These are phyloP conservation scores for Tetragnatha montana DNA, from an alignment of 2,888 invertebrate species.

Conservation along the genomic window DNA sequence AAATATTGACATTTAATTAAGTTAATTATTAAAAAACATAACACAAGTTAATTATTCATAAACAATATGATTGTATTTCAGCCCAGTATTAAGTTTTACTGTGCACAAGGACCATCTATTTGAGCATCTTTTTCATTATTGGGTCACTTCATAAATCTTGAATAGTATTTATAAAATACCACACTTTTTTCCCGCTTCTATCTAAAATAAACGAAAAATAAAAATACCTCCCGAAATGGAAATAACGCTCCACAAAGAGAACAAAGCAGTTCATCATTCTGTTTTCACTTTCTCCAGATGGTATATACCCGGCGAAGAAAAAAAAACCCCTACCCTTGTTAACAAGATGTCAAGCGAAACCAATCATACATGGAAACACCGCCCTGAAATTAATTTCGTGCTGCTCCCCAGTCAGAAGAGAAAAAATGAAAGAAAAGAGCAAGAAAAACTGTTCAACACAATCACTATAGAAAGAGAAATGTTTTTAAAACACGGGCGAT, in stretches of 20 bases:
- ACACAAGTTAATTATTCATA: too few species aligned
- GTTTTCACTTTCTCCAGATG: neutral
- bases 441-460: conserved; percentile 11
- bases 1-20: too few species aligned
- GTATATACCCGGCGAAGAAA: neutral
- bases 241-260: neutral
- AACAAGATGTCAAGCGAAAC: conserved; percentile 48
- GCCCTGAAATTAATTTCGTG: conserved; percentile 37
- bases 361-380: conserved; percentile 37
- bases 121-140: too few species aligned
- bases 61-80: too few species aligned
- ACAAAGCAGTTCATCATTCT: neutral
- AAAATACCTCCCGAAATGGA: neutral
- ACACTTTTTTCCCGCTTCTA: neutral
- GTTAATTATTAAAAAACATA: too few species aligned
- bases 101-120: too few species aligned
- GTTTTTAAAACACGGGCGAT: conserved; percentile 28
- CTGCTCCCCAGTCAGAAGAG: neutral
- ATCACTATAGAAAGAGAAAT: conserved; percentile 22
- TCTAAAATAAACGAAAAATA: neutral
- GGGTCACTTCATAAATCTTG: too few species aligned
- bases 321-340: neutral
- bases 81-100: too few species aligned
- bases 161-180: too few species aligned
- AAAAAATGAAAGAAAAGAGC: neutral